A percentile compares a stretch with the other conserved stretches of the same genome.
These are phyloP conservation scores for Octomys mimax DNA, from an alignment of 2,797 vertebrate species.

Conservation along the genomic window DNA sequence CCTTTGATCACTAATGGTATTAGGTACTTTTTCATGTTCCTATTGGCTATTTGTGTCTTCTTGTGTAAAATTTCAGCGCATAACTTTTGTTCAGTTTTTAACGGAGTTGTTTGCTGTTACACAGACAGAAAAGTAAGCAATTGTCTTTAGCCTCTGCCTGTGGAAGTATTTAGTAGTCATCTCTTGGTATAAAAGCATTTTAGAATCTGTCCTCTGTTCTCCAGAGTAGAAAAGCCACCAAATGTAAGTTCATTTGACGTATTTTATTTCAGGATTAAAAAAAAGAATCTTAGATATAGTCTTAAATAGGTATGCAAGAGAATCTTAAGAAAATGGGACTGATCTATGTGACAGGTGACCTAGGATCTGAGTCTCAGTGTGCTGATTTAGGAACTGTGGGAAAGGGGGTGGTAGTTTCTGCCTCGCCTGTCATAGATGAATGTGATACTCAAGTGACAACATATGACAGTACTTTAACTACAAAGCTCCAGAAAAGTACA, in stretches of 20 bases:
- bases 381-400: not conserved
- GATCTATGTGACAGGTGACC: not conserved
- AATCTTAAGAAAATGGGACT: not conserved
- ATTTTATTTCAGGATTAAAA: constrained; percentile 59
- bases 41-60: not conserved
- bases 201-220: constrained; percentile 50
- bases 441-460: not conserved
- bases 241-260: constrained; percentile 8
- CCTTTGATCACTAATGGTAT: not conserved
- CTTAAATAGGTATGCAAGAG: not conserved
- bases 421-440: not conserved
- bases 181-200: constrained; percentile 11
- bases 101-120: not conserved
- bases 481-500: not conserved
- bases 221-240: constrained; percentile 31
- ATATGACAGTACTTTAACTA: not conserved
- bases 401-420: not conserved
- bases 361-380: not conserved
- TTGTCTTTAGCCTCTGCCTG: not conserved
- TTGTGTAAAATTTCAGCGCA: not conserved
- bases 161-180: not conserved
- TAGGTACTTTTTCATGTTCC: not conserved
- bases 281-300: constrained; percentile 17
- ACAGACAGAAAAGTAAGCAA: not conserved
- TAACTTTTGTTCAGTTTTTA: not conserved